These are phyloP conservation scores for Chiridota heheva DNA, from an alignment of 35 echinoderm and acorn worm genomes.

Conservation along the genomic window DNA sequence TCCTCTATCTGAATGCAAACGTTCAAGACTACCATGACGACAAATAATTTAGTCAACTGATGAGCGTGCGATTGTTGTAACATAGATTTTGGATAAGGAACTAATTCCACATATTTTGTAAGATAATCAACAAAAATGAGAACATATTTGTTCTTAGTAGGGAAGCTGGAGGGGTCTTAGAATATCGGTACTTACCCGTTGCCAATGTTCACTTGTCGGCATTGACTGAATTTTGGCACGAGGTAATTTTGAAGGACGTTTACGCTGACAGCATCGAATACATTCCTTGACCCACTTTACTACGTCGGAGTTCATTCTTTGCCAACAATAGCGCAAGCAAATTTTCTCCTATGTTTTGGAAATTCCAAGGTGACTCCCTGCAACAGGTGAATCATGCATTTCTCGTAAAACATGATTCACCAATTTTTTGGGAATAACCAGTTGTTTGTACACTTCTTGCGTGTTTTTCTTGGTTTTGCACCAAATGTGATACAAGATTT, in stretches of 20 bases:
- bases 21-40: conserved; percentile 42
- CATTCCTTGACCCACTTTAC: conserved; percentile 62
- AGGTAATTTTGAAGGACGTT: conserved; percentile 5
- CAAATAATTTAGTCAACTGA: conserved; percentile 52
- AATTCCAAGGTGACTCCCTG: conserved; percentile 56
- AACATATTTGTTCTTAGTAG: conserved; percentile 40
- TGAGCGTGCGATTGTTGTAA: conserved; percentile 22
- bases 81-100: conserved; percentile 34
- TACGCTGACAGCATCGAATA: conserved; percentile 54
- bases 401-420: conserved; percentile 1
- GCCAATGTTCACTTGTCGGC: conserved; percentile 38
- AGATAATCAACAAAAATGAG: conserved; percentile 61
- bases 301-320: conserved; percentile 46
- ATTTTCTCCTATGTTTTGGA: conserved; percentile 51
- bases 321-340: conserved; percentile 49
- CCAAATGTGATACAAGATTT: too few relatives aligned
- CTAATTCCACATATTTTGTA: conserved; percentile 61
- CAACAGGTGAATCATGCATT: conserved; percentile 54
- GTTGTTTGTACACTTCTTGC: too few relatives aligned
- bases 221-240: conserved; percentile 38
- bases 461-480: too few relatives aligned
- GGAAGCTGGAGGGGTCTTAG: conserved; percentile 44
- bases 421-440: conserved; percentile 27
- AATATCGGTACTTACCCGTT: conserved; percentile 59
- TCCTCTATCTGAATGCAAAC: conserved; percentile 54